Conservation (phyloP, 2,113 vertebrate genomes). For the Datnioides undecimradiatus region DNA sequence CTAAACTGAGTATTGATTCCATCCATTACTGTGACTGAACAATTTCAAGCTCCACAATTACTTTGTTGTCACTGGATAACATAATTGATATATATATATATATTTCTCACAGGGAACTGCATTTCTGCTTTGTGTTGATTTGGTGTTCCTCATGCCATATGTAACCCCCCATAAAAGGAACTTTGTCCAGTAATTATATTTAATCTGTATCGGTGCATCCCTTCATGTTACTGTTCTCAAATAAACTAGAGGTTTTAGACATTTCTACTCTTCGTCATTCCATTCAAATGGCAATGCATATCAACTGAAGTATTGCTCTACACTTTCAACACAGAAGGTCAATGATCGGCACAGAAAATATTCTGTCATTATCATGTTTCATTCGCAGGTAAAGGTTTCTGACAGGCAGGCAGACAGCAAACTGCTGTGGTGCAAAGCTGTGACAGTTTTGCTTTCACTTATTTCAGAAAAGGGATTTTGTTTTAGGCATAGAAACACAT, state of each 20-base stretch:
- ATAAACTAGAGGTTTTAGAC: conserved; percentile 58
- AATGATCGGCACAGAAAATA: conserved; percentile 32
- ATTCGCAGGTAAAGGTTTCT: conserved; percentile 40
- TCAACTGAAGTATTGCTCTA: conserved; percentile 47
- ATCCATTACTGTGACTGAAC: conserved; percentile 48
- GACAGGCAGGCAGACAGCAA: conserved; percentile 16
- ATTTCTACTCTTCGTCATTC: conserved; percentile 58
- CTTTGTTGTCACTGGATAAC: conserved; percentile 48
- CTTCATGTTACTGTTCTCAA: conserved; percentile 60
- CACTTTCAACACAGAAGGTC: conserved; percentile 52
- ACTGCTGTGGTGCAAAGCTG: conserved; percentile 7
- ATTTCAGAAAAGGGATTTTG: background rate
- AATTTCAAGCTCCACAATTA: conserved; percentile 29
- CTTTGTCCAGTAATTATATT: conserved; percentile 17
- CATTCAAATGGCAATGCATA: conserved; percentile 38
- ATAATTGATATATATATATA: conserved; percentile 23
- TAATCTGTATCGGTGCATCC: conserved; percentile 65
- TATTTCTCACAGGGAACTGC: conserved; percentile 44
- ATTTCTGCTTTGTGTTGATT: conserved; percentile 39
- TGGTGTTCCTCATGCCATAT: conserved; percentile 23
- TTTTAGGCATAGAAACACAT: background rate
- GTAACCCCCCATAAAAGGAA: conserved; percentile 40
- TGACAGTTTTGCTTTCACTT: background rate
- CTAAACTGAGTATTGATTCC: conserved; percentile 36
- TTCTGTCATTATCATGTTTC: conserved; percentile 34